Evolutionary conservation across 2,797 vertebrate species (phyloP).

Genomic region (Spondyliosoma cantharus): DNA sequence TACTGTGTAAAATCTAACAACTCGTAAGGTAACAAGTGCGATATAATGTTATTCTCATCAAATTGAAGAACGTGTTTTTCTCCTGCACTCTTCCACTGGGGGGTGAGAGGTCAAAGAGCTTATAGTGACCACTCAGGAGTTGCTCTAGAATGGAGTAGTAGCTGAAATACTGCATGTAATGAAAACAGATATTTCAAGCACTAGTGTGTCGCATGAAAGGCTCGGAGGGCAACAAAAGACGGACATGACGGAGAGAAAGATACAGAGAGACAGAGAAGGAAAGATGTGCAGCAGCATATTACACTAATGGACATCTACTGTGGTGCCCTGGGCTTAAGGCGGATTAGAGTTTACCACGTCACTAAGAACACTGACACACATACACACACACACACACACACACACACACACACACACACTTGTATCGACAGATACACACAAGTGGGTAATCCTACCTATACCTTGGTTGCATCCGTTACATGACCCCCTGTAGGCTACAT

Average conservation of each 20-base stretch:
- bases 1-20: neutral
- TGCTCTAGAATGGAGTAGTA: constrained; percentile 18
- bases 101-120: constrained; percentile 37
- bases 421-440: constrained; percentile 43
- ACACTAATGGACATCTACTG: constrained; percentile 77
- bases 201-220: neutral
- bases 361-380: constrained; percentile 66
- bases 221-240: constrained; percentile 4
- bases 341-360: constrained; percentile 78
- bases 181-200: neutral
- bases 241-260: constrained; percentile 19
- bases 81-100: neutral
- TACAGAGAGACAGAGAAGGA: constrained; percentile 43
- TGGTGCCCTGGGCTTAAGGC: constrained; percentile 70
- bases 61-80: neutral
- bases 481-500: neutral
- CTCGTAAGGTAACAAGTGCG: neutral
- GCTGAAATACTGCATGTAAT: neutral
- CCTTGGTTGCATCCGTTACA: constrained; percentile 48
- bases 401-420: constrained; percentile 35
- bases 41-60: neutral
- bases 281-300: constrained; percentile 68
- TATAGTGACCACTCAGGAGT: neutral
- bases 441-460: constrained; percentile 63
- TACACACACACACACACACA: constrained; percentile 39